phyloP scores from a whole-genome alignment of 2,113 vertebrate species.

The Daboia siamensis region DNA sequence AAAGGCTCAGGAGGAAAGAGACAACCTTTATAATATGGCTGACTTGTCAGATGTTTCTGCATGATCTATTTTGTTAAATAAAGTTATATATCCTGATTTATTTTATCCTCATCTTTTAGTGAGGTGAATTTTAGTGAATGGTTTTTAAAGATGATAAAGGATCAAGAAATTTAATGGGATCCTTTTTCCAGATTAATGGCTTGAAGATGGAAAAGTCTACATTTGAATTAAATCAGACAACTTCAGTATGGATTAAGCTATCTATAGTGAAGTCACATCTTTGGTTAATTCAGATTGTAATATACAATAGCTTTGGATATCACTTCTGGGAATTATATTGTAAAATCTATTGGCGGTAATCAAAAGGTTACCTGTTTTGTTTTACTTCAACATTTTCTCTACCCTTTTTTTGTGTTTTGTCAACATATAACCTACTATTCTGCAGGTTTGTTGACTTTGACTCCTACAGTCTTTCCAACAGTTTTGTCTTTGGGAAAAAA shows the following conservation, averaged over 20 bases:
- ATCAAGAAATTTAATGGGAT: neutral
- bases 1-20: neutral
- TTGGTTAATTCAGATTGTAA: neutral
- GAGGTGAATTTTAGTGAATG: neutral
- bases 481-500: neutral
- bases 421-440: neutral
- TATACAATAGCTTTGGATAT: neutral
- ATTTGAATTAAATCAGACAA: slow-evolving; percentile 10
- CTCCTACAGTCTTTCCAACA: neutral
- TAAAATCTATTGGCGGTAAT: neutral
- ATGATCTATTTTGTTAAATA: neutral
- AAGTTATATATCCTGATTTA: neutral
- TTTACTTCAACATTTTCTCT: neutral
- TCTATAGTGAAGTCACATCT: neutral
- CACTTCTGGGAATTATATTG: neutral
- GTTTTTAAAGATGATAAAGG: neutral
- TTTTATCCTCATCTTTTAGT: neutral
- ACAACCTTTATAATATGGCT: slow-evolving; percentile 23
- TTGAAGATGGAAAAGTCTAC: neutral
- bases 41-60: neutral
- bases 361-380: neutral
- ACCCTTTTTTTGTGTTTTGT: neutral
- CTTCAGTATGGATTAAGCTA: slow-evolving; percentile 5
- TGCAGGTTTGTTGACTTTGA: neutral
- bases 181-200: neutral